Conservation (phyloP, 2,888 invertebrate genomes). For the Torymus texanus region DNA sequence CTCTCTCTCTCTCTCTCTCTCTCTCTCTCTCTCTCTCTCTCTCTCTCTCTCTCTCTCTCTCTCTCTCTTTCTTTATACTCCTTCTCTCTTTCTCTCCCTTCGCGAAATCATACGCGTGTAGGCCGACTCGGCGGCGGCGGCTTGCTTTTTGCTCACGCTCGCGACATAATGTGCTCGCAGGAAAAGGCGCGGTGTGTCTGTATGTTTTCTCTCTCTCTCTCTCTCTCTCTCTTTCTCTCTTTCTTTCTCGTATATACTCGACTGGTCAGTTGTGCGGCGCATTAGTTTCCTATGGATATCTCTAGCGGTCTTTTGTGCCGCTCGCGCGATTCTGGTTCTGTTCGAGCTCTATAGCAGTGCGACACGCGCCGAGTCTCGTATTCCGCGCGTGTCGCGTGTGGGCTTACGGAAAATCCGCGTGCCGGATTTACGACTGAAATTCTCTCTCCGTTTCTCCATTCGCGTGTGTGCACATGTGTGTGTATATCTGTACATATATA, state of each 20-base stretch:
- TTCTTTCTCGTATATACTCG: too few species aligned
- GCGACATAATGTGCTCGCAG: background rate
- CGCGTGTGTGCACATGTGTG: too few species aligned
- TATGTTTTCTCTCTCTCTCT: too few species aligned
- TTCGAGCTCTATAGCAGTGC: too few species aligned
- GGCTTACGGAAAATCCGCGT: constrained; percentile 32
- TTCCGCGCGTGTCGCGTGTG: constrained; percentile 24
- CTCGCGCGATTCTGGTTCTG: background rate
- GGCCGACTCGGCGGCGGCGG: background rate
- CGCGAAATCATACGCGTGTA: background rate
- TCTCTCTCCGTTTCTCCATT: too few species aligned
- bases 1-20: too few species aligned
- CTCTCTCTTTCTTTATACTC: background rate
- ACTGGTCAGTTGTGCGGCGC: background rate
- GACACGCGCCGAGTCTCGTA: too few species aligned
- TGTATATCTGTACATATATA: too few species aligned
- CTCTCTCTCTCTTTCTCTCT: background rate
- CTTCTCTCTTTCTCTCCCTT: background rate
- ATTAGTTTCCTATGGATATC: too few species aligned
- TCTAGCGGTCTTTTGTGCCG: too few species aligned
- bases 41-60: background rate
- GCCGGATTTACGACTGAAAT: constrained; percentile 24
- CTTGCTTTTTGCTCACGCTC: background rate
- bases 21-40: too few species aligned
- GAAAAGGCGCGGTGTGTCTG: background rate